Evolutionary conservation across 2,888 invertebrate species (phyloP).

Genomic region (Apamea anceps): DNA sequence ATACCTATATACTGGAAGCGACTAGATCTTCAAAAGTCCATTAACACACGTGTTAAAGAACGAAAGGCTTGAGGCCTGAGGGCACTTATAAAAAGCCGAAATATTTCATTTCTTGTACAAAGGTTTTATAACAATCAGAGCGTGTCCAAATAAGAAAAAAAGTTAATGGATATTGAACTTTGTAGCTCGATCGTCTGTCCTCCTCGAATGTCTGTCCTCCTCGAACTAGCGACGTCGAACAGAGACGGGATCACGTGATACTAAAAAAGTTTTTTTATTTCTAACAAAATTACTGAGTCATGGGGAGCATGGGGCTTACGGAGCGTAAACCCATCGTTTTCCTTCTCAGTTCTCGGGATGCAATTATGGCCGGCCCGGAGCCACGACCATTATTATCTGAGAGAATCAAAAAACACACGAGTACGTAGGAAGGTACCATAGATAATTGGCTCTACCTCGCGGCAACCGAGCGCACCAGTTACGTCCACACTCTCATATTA

Average conservation of each 20-base stretch:
- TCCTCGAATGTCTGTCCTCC: constrained; percentile 65
- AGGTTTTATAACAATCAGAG: constrained; percentile 66
- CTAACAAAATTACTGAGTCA: constrained; percentile 80
- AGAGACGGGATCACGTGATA: constrained; percentile 66
- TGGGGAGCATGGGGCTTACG: constrained; percentile 73
- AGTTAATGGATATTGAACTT: constrained; percentile 81
- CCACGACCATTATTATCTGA: constrained; percentile 74
- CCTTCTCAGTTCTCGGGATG: constrained; percentile 85
- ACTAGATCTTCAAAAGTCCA: constrained; percentile 30
- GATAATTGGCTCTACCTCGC: constrained; percentile 73
- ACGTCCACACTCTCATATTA: constrained; percentile 35
- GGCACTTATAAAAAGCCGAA: constrained; percentile 63
- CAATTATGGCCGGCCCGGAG: constrained; percentile 81
- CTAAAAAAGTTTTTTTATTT: constrained; percentile 68
- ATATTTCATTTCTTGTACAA: constrained; percentile 66
- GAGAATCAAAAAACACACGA: constrained; percentile 74
- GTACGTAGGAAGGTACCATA: constrained; percentile 59
- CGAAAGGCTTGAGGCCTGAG: constrained; percentile 52
- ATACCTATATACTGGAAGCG: neutral
- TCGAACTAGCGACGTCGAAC: constrained; percentile 66
- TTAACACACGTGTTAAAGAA: constrained; percentile 38
- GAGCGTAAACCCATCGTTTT: constrained; percentile 85
- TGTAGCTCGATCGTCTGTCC: constrained; percentile 43
- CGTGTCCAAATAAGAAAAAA: constrained; percentile 79
- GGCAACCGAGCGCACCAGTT: constrained; percentile 62